Conservation (phyloP, 2,888 invertebrate species). For the Lasiommata megera region DNA sequence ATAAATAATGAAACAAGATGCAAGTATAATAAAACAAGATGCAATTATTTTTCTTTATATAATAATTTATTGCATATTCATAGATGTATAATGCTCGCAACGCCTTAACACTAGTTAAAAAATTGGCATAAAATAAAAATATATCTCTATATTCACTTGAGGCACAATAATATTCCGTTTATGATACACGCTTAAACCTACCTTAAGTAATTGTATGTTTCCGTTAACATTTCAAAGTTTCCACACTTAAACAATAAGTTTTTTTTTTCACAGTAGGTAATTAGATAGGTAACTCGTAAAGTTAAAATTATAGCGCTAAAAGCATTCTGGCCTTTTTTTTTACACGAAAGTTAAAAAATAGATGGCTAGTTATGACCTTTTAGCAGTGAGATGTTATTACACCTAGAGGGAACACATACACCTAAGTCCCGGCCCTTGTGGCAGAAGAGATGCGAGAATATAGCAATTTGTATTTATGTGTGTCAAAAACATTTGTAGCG, state of each 20-base stretch:
- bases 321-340: neutral
- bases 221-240: conserved; percentile 25
- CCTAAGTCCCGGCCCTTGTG: too few species aligned
- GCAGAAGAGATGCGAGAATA: too few species aligned
- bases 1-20: too few species aligned
- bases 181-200: conserved; percentile 33
- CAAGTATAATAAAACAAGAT: conserved; percentile 14
- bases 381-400: neutral
- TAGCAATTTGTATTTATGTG: too few species aligned
- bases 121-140: conserved; percentile 44
- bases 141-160: conserved; percentile 42
- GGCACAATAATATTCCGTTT: conserved; percentile 39
- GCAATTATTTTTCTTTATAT: conserved; percentile 27
- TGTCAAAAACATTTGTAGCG: too few species aligned
- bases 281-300: conserved; percentile 8
- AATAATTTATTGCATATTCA: conserved; percentile 38
- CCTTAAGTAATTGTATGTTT: conserved; percentile 26
- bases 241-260: conserved; percentile 2
- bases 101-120: conserved; percentile 37
- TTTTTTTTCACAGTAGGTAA: conserved; percentile 8
- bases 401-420: neutral
- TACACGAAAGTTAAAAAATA: neutral
- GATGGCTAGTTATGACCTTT: neutral
- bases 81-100: conserved; percentile 32
- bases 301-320: conserved; percentile 3